These are phyloP conservation scores for Polydrusus pterygomalis DNA, from an alignment of 2,888 invertebrate species.

Conservation along the genomic window DNA sequence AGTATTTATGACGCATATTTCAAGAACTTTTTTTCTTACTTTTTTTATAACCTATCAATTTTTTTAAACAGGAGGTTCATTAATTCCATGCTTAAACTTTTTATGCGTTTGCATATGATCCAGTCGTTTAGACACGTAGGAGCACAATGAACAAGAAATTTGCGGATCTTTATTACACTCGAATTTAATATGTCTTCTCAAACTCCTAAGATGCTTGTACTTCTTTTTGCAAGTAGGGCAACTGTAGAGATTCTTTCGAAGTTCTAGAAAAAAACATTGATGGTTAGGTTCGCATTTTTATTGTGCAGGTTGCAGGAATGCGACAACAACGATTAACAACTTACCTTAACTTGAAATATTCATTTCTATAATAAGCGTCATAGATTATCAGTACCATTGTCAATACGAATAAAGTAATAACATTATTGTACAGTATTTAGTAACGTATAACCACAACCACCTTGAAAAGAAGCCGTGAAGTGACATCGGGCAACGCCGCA, in stretches of 20 bases:
- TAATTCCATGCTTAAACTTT: constrained; percentile 32
- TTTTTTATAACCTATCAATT: too few relatives aligned
- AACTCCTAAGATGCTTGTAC: constrained; percentile 59
- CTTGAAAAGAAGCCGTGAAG: too few relatives aligned
- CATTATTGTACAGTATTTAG: too few relatives aligned
- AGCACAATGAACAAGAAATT: constrained; percentile 60
- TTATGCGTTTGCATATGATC: constrained; percentile 56
- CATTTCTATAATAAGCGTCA: too few relatives aligned
- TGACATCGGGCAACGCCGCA: too few relatives aligned
- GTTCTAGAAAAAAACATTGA: constrained; percentile 7
- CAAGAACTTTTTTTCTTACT: too few relatives aligned
- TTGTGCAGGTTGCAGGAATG: neutral
- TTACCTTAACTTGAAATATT: neutral
- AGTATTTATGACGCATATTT: too few relatives aligned
- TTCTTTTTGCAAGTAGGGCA: constrained; percentile 56
- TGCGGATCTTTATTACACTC: constrained; percentile 61
- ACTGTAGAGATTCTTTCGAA: constrained; percentile 47
- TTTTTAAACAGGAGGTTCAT: constrained; percentile 2
- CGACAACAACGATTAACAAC: neutral
- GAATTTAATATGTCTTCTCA: constrained; percentile 60
- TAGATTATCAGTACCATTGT: too few relatives aligned
- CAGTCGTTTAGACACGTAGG: constrained; percentile 61
- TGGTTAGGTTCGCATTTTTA: neutral
- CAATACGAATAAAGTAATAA: too few relatives aligned
- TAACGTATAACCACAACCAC: too few relatives aligned